Percentiles rank a stretch among this genome's conserved stretches.
phyloP scores from a whole-genome alignment of 30 jellyfish, hydroid and myxozoan genomes.

The Aurelia sp. region DNA sequence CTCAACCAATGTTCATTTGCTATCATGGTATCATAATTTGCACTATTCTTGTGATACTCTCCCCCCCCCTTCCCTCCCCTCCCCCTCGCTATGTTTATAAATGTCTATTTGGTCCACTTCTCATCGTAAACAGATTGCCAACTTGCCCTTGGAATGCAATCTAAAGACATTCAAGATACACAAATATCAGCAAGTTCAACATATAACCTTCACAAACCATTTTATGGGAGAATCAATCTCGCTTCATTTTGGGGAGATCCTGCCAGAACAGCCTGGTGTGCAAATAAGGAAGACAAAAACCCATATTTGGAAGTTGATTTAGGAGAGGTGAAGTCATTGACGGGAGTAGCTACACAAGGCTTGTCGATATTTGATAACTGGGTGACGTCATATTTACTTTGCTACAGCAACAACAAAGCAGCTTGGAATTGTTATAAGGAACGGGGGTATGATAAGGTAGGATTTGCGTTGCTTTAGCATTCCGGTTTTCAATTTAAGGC shows the following conservation, averaged over 20 bases:
- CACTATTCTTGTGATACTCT: too few relatives aligned
- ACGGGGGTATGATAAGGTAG: conserved; percentile 88
- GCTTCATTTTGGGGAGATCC: conserved; percentile 99
- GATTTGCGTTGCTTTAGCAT: not conserved
- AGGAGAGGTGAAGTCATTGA: conserved; percentile 85
- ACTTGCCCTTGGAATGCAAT: conserved; percentile 97
- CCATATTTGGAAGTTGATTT: conserved; percentile 94
- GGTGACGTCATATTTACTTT: conserved; percentile 95
- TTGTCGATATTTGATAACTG: conserved; percentile 95
- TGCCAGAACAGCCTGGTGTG: conserved; percentile 99
- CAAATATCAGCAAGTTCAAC: conserved; percentile 96
- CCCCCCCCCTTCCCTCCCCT: too few relatives aligned
- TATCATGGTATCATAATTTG: too few relatives aligned
- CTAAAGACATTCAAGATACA: conserved; percentile 78
- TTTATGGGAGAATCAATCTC: conserved; percentile 90
- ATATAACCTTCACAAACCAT: conserved; percentile 95
- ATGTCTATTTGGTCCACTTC: too few relatives aligned
- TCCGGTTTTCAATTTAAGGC: not conserved
- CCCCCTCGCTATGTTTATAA: too few relatives aligned
- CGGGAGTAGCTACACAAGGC: conserved; percentile 99
- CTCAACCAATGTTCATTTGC: too few relatives aligned
- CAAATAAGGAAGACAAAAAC: conserved; percentile 85
- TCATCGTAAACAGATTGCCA: conserved; percentile 75
- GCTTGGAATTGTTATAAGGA: conserved; percentile 94
- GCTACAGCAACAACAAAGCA: conserved; percentile 88